Evolutionary conservation across 2,113 vertebrate genomes (phyloP).

Genomic region (Forbesichthys papilliferus): DNA sequence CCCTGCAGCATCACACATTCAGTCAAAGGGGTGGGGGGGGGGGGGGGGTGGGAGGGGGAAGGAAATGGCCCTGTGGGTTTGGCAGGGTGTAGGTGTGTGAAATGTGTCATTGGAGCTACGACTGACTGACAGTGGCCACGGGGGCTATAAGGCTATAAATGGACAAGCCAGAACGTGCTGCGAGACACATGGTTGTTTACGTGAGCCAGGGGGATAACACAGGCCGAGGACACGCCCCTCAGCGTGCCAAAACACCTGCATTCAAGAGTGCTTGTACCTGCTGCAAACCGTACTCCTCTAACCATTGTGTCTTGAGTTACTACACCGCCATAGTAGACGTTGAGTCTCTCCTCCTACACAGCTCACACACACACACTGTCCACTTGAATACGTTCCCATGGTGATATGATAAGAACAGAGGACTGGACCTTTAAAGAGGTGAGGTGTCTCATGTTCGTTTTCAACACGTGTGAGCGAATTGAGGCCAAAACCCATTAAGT

Average conservation of each 20-base stretch:
- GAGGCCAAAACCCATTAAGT: not conserved
- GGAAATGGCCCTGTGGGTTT: not conserved
- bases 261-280: constrained; percentile 2
- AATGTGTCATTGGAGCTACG: constrained; percentile 10
- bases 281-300: not conserved
- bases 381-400: constrained; percentile 58
- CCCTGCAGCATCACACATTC: too few relatives aligned
- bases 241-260: not conserved
- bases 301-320: not conserved
- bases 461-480: constrained; percentile 16
- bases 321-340: constrained; percentile 5
- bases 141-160: constrained; percentile 12
- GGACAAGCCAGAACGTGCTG: not conserved
- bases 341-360: constrained; percentile 5
- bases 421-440: constrained; percentile 34
- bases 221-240: not conserved
- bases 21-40: too few relatives aligned
- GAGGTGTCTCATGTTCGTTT: constrained; percentile 21
- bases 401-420: constrained; percentile 26
- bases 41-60: too few relatives aligned
- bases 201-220: too few relatives aligned
- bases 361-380: constrained; percentile 19
- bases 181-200: constrained; percentile 7
- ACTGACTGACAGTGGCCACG: not conserved
- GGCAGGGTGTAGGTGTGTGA: not conserved